phyloP scores from a whole-genome alignment of 2,113 vertebrate species.

The Lasiurus borealis region DNA sequence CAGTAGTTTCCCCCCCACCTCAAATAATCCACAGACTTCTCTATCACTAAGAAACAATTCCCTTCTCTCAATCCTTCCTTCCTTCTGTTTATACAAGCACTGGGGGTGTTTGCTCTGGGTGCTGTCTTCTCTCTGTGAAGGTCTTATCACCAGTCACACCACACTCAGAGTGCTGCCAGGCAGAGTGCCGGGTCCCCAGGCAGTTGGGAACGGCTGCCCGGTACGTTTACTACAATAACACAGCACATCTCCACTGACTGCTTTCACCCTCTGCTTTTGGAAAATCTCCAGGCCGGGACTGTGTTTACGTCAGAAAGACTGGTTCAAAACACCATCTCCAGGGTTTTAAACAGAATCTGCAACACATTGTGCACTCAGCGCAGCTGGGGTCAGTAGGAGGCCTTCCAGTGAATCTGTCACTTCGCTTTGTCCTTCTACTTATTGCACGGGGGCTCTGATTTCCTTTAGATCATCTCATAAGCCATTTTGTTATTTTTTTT shows the following conservation, averaged over 20 bases:
- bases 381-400: not conserved
- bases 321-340: slow-evolving; percentile 77
- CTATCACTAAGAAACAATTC: slow-evolving; percentile 6
- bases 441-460: not conserved
- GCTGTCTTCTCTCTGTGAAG: slow-evolving; percentile 40
- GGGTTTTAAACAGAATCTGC: slow-evolving; percentile 67
- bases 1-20: not conserved
- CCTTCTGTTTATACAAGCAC: slow-evolving; percentile 59
- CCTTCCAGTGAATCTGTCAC: slow-evolving; percentile 63
- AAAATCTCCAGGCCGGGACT: slow-evolving; percentile 72
- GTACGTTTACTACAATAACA: slow-evolving; percentile 50
- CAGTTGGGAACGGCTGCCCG: slow-evolving; percentile 52
- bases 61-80: not conserved
- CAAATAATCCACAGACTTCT: not conserved
- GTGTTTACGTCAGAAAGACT: slow-evolving; percentile 75
- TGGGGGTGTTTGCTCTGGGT: not conserved
- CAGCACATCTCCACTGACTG: slow-evolving; percentile 53
- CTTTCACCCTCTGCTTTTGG: slow-evolving; percentile 56
- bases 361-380: slow-evolving; percentile 55
- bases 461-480: slow-evolving; percentile 35
- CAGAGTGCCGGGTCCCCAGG: slow-evolving; percentile 44
- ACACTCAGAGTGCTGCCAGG: slow-evolving; percentile 49
- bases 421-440: not conserved
- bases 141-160: not conserved
- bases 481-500: slow-evolving; percentile 4